phyloP scores from a whole-genome alignment of 2,797 vertebrate genomes.

The Tokudaia tokunoshimensis region DNA sequence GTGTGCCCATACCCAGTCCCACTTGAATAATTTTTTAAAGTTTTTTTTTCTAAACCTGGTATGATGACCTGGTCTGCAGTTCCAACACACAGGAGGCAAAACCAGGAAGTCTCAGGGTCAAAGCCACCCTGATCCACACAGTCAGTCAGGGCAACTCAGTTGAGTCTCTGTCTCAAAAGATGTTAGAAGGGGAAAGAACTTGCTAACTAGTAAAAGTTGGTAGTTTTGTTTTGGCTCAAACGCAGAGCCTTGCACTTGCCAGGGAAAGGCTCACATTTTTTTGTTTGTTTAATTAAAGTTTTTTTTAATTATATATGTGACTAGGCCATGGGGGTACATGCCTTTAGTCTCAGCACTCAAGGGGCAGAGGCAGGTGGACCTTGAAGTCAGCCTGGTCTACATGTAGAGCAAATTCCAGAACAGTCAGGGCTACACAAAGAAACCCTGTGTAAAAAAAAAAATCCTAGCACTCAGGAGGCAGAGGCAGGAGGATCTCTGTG shows the following conservation, averaged over 20 bases:
- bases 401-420: neutral
- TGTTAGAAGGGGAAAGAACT: neutral
- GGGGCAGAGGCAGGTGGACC: neutral
- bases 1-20: neutral
- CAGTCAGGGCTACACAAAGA: neutral
- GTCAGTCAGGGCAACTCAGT: neutral
- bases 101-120: neutral
- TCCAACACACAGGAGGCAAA: neutral
- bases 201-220: neutral
- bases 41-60: neutral
- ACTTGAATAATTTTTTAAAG: neutral
- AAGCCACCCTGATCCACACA: neutral
- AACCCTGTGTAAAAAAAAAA: neutral
- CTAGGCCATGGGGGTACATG: no score
- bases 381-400: neutral
- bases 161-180: neutral
- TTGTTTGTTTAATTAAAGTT: neutral
- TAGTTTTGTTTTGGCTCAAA: neutral
- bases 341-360: no score
- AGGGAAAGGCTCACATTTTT: neutral
- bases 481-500: neutral
- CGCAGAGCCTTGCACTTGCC: neutral
- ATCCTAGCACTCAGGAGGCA: neutral
- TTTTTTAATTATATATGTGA: neutral
- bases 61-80: neutral